Evolutionary conservation across 2,888 invertebrate genomes (phyloP), one percentile per base, ranked within the genome.

Genomic region (Oxyteleia sp.): DNA sequence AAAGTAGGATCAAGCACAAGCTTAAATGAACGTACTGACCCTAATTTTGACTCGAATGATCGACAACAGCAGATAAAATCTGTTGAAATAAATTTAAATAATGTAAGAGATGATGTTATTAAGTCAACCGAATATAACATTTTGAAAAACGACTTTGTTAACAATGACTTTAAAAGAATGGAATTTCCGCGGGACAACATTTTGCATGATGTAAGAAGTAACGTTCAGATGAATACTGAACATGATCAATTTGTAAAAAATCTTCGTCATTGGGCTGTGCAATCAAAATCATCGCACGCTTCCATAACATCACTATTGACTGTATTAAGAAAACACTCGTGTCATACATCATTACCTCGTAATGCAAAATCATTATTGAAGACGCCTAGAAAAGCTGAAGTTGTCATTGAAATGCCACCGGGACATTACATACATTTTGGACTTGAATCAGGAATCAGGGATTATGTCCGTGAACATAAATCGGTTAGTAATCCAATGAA

Each of bases 321-420:
- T n/a, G 7, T 38, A 3, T 38, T 38, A n/a, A 11, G 4, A 11
- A 11, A 38, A 38, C 38, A 38, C 4, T 1, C 1, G 1, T 11
- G 11, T 38, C n/a, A 38, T 4, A n/a, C n/a, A n/a, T 1, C 11
- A n/a, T 38, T 38, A n/a, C 38, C 38, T 2, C 1, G 38, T n/a
- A 38, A 38, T n/a, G 38, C 38, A n/a, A 38, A 38, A n/a, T n/a
- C 11, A n/a, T 38, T 38, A 38, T 38, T 38, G 4, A n/a, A n/a
- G n/a, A 38, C 38, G 1, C 38, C 38, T 38, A n/a, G 0, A 1
- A 38, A 38, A 38, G 1, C 2, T n/a, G n/a, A 11, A 3, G n/a
- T 2, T 3, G n/a, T 38, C 2, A n/a, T 38, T 38, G 38, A 38
- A 1, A n/a, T 38, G n/a, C 4, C n/a, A 2, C n/a, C 38, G 2